Conservation (phyloP, 2,113 vertebrate species). For the Corynorhinus townsendii region DNA sequence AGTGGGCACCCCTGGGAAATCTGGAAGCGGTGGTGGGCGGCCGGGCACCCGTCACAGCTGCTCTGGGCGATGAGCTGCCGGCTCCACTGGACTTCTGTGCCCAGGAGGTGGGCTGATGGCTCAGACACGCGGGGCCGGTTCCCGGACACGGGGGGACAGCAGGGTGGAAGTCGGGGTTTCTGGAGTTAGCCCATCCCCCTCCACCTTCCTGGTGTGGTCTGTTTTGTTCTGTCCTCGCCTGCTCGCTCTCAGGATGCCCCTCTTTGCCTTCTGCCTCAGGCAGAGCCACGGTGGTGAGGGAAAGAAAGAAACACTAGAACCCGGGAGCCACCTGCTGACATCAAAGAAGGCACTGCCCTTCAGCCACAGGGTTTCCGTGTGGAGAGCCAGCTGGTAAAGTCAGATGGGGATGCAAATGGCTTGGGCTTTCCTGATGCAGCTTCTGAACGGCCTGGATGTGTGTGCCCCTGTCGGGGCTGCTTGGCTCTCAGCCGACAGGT, state of each 20-base stretch:
- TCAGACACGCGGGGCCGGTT: not conserved
- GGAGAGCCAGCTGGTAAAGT: not conserved
- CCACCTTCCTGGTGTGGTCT: fast-evolving
- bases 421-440: not conserved
- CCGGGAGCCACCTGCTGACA: not conserved
- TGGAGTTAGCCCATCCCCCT: too few species aligned
- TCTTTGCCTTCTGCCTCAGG: not conserved
- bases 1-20: not conserved
- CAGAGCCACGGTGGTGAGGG: not conserved
- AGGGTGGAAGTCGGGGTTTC: not conserved
- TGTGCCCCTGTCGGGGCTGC: not conserved
- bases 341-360: not conserved
- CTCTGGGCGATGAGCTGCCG: not conserved
- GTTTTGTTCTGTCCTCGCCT: not conserved
- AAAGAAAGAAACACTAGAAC: not conserved
- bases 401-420: not conserved
- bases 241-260: not conserved
- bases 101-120: not conserved
- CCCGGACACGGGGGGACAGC: not conserved
- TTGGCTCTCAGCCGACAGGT: not conserved
- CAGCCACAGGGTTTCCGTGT: not conserved
- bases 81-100: too few species aligned
- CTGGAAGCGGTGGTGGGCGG: not conserved
- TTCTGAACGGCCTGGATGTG: not conserved
- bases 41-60: not conserved